Evolutionary conservation across 1,140 invertebrate species (phyloP).

Genomic region (Microvelia longipes): DNA sequence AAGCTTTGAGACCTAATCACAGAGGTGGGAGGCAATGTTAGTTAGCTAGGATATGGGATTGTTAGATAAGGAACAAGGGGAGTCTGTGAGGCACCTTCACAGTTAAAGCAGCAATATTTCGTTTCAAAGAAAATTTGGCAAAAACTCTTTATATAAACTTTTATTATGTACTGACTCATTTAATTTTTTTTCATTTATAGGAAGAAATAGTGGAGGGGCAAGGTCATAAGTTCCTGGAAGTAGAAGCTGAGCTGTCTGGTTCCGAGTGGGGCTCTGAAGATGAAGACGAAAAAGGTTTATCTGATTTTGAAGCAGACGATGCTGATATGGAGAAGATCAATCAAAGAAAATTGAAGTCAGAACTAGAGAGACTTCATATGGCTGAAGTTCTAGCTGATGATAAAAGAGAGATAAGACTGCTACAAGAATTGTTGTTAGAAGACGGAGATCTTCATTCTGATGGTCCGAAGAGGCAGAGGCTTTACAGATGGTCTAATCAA

Average conservation of each 20-base stretch:
- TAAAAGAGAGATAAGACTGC: conserved; percentile 52
- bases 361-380: conserved; percentile 55
- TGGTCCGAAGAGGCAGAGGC: conserved; percentile 49
- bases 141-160: too few species aligned
- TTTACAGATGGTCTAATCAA: conserved; percentile 66
- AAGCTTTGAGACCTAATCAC: too few species aligned
- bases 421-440: conserved; percentile 69
- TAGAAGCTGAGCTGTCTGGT: conserved; percentile 73
- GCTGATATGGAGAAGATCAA: conserved; percentile 63
- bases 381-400: conserved; percentile 56
- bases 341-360: conserved; percentile 41
- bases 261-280: conserved; percentile 62
- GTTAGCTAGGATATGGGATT: too few species aligned
- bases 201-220: conserved; percentile 1
- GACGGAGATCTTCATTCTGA: conserved; percentile 69
- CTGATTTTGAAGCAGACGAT: conserved; percentile 55
- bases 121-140: too few species aligned
- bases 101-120: too few species aligned
- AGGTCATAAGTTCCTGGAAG: conserved; percentile 47
- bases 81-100: too few species aligned
- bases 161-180: too few species aligned
- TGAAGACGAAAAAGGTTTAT: conserved; percentile 56
- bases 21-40: too few species aligned
- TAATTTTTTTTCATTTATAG: background rate
- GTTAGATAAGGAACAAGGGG: too few species aligned